A percentile compares a stretch with the other conserved stretches of the same genome.
Conservation (phyloP, 2,888 invertebrate species). For the Oxytorus armatus region DNA sequence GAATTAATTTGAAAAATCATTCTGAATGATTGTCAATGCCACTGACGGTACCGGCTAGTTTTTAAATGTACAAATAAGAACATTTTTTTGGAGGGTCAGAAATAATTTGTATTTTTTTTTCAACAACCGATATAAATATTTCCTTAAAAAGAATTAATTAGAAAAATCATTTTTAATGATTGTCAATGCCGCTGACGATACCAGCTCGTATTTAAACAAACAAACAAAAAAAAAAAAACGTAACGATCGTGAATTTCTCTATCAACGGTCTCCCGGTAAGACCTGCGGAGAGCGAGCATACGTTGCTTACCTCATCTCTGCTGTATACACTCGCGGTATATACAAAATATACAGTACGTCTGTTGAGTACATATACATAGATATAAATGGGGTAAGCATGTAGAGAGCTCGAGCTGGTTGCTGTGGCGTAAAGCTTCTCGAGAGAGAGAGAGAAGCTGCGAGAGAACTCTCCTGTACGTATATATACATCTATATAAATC, state of each 20-base stretch:
- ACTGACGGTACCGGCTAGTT: too few species aligned
- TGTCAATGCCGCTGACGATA: too few species aligned
- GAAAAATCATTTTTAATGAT: too few species aligned
- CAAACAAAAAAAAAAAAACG: not conserved
- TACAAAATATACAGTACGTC: not conserved
- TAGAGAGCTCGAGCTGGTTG: constrained; percentile 36
- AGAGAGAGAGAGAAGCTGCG: constrained; percentile 43
- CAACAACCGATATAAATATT: too few species aligned
- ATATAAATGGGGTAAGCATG: constrained; percentile 13
- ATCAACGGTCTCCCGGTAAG: constrained; percentile 4
- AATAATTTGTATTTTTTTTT: too few species aligned
- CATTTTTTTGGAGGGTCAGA: too few species aligned
- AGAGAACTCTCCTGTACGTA: constrained; percentile 19
- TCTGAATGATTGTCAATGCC: too few species aligned
- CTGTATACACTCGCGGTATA: not conserved
- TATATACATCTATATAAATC: not conserved
- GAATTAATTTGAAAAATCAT: too few species aligned
- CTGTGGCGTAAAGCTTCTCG: constrained; percentile 55
- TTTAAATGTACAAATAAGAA: too few species aligned
- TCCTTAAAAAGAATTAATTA: too few species aligned
- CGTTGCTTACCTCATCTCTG: constrained; percentile 10
- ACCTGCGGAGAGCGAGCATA: constrained; percentile 2
- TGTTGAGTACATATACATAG: not conserved
- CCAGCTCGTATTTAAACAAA: too few species aligned
- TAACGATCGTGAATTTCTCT: not conserved